Conservation (phyloP, 2,113 vertebrate species). For the Aplodontia rufa region DNA sequence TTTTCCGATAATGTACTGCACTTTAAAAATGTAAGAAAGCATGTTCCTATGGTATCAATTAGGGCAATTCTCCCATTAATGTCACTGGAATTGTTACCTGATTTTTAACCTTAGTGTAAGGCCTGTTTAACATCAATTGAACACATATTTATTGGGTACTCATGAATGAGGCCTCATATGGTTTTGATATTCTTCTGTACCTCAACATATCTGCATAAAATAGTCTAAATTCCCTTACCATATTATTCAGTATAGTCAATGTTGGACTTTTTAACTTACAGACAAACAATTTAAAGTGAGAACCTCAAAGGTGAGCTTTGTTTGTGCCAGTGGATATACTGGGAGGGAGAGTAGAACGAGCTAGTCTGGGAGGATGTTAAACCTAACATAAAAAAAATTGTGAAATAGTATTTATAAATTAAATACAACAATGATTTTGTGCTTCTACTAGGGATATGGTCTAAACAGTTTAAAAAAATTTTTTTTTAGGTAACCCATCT, state of each 20-base stretch:
- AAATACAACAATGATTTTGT: not conserved
- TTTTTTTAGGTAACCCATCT: constrained; percentile 29
- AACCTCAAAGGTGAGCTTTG: not conserved
- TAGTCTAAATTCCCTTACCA: not conserved
- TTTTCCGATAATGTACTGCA: constrained; percentile 20
- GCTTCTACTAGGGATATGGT: not conserved
- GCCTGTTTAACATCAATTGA: not conserved
- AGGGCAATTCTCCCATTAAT: constrained; percentile 21
- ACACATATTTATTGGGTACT: constrained; percentile 17
- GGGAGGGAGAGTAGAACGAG: not conserved
- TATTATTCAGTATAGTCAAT: not conserved
- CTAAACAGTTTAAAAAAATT: not conserved
- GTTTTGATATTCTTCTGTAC: not conserved
- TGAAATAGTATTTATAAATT: not conserved
- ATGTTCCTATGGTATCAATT: not conserved
- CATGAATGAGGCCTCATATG: not conserved
- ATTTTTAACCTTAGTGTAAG: not conserved
- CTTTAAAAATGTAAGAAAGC: constrained; percentile 48
- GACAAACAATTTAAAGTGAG: not conserved
- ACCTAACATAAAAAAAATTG: not conserved
- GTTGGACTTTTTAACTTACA: not conserved
- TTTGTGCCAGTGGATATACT: not conserved
- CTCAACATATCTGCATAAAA: constrained; percentile 41
- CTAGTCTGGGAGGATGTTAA: not conserved
- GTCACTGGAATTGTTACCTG: not conserved